These are phyloP conservation scores for Equus przewalskii DNA, from an alignment of 2,113 vertebrate species.

Conservation along the genomic window DNA sequence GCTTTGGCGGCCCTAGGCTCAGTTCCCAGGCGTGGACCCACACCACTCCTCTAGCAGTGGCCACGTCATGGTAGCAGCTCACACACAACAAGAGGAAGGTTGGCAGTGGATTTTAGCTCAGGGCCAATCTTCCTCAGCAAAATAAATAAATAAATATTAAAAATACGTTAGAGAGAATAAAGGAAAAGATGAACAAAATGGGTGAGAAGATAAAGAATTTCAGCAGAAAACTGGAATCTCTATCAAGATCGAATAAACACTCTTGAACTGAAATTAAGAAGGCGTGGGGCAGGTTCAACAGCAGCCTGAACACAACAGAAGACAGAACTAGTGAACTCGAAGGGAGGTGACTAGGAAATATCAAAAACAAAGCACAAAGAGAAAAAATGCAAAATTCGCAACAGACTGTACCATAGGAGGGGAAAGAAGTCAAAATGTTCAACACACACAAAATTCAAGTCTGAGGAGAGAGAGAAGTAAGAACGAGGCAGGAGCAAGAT, in stretches of 20 bases:
- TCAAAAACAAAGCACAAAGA: neutral
- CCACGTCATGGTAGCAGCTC: too few species aligned
- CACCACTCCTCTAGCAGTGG: too few species aligned
- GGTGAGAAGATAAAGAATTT: neutral
- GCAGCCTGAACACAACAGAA: neutral
- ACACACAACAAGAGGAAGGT: too few species aligned
- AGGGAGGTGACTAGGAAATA: neutral
- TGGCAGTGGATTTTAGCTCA: too few species aligned
- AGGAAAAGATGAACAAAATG: too few species aligned
- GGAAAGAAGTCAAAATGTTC: neutral
- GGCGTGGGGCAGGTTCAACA: accelerated
- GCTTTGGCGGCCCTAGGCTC: too few species aligned
- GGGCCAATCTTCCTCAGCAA: too few species aligned
- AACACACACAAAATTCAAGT: too few species aligned
- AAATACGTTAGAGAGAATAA: neutral
- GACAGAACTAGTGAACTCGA: neutral
- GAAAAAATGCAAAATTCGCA: neutral
- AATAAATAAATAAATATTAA: too few species aligned
- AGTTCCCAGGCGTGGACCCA: too few species aligned
- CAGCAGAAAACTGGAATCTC: neutral
- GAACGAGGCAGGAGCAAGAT: accelerated
- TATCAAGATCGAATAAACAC: neutral
- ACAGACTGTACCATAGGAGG: accelerated
- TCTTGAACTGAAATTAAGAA: neutral
- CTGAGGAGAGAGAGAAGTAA: neutral